Percentiles rank a stretch among this genome's conserved stretches.
These are phyloP conservation scores for Entomyzon cyanotis DNA, from an alignment of 2,113 vertebrate species.

Conservation along the genomic window DNA sequence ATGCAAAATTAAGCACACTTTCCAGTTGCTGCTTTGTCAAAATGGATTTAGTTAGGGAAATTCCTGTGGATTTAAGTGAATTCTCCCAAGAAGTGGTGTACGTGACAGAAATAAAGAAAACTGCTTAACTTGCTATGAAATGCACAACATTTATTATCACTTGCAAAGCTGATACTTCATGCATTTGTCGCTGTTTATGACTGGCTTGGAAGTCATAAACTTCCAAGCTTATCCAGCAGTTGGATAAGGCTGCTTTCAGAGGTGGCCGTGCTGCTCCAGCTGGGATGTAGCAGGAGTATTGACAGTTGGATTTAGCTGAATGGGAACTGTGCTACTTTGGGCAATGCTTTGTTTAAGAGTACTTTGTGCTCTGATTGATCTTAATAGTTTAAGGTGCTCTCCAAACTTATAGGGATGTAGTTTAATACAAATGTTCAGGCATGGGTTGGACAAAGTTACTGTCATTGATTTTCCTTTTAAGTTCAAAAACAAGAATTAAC, in stretches of 20 bases:
- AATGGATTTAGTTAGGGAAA: not conserved
- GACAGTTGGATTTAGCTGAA: not conserved
- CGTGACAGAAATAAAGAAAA: not conserved
- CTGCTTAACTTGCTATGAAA: not conserved
- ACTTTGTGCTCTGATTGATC: not conserved
- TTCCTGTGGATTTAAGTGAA: not conserved
- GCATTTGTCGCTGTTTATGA: not conserved
- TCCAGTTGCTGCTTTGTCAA: not conserved
- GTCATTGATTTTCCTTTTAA: not conserved
- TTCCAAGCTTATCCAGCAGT: too few relatives aligned
- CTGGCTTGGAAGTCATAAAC: not conserved
- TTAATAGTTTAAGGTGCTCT: not conserved
- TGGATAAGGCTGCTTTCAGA: not conserved
- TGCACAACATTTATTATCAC: not conserved
- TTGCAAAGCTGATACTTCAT: not conserved
- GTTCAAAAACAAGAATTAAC: not conserved
- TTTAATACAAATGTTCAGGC: not conserved
- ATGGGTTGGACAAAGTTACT: not conserved
- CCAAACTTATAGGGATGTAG: not conserved
- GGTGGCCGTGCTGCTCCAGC: not conserved
- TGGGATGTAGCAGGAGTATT: not conserved
- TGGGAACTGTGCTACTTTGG: not conserved
- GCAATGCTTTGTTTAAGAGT: not conserved
- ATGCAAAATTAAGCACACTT: not conserved
- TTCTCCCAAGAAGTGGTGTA: not conserved